phyloP scores from a whole-genome alignment of 2,797 vertebrate species.

The Coluber constrictor region DNA sequence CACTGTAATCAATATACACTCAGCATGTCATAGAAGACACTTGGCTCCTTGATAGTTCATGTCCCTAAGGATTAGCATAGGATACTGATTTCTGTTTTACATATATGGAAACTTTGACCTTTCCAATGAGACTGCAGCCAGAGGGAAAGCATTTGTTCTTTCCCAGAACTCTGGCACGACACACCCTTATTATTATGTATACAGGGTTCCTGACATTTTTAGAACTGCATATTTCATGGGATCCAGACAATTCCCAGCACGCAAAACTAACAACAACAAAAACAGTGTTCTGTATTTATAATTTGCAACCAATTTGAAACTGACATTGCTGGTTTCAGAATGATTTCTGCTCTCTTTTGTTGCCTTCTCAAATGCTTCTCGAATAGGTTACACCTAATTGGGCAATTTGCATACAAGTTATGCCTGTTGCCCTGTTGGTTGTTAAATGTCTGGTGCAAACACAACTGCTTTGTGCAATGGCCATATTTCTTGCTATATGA shows the following conservation, averaged over 20 bases:
- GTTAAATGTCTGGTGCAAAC: conserved; percentile 45
- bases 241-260: conserved; percentile 55
- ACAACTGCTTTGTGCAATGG: not conserved
- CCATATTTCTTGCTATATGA: conserved; percentile 33
- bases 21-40: conserved; percentile 1
- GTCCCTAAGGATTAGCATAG: conserved; percentile 24
- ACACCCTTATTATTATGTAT: conserved; percentile 19
- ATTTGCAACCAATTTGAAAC: conserved; percentile 57
- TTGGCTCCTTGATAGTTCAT: conserved; percentile 31
- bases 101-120: conserved; percentile 39
- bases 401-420: conserved; percentile 57
- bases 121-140: not conserved
- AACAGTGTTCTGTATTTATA: conserved; percentile 57
- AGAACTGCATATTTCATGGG: conserved; percentile 53
- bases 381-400: conserved; percentile 47
- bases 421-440: conserved; percentile 40
- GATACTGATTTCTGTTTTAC: conserved; percentile 31
- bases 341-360: conserved; percentile 51
- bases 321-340: conserved; percentile 40
- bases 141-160: conserved; percentile 33
- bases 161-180: conserved; percentile 20
- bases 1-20: conserved; percentile 15
- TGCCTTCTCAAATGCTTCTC: conserved; percentile 49
- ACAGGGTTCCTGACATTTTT: conserved; percentile 53
- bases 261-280: conserved; percentile 42